Conservation (phyloP, 1,140 invertebrate genomes). For the Drosophila micromelanica region DNA sequence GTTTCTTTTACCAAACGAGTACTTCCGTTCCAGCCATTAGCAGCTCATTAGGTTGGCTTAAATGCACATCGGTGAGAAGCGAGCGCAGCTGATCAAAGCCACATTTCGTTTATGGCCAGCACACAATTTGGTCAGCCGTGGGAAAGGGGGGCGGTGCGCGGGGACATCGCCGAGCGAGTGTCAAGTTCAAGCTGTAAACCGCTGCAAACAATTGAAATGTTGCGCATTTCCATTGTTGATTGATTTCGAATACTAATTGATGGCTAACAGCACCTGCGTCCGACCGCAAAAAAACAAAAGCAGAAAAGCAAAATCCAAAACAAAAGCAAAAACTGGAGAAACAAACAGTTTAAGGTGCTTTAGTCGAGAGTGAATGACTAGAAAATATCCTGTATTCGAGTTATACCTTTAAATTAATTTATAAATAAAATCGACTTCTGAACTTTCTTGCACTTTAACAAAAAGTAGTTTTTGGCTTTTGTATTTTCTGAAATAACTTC, state of each 20-base stretch:
- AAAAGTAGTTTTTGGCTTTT: no score
- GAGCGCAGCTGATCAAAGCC: conserved; percentile 55
- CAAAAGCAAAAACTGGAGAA: conserved; percentile 21
- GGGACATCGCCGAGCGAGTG: conserved; percentile 43
- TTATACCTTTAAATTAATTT: no score
- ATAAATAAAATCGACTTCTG: no score
- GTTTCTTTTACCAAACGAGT: conserved; percentile 42
- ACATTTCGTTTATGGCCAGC: conserved; percentile 27
- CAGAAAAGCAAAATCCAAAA: conserved; percentile 13
- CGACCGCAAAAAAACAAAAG: conserved; percentile 33
- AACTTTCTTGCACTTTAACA: no score
- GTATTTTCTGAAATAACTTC: no score
- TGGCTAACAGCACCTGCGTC: conserved; percentile 45
- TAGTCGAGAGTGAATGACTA: not conserved
- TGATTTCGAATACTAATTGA: conserved; percentile 67
- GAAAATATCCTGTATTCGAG: not conserved
- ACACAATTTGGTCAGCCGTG: conserved; percentile 30
- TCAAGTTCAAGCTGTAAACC: conserved; percentile 69
- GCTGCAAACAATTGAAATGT: conserved; percentile 63
- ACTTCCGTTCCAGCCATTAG: conserved; percentile 57
- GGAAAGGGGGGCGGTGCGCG: not conserved
- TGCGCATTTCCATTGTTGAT: conserved; percentile 62
- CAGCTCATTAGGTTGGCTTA: conserved; percentile 60
- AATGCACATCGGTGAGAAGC: conserved; percentile 37
- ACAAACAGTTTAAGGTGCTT: not conserved